Base-by-base conservation (phyloP, 2,888 invertebrate species). In the Napeogenes inachia region DNA sequence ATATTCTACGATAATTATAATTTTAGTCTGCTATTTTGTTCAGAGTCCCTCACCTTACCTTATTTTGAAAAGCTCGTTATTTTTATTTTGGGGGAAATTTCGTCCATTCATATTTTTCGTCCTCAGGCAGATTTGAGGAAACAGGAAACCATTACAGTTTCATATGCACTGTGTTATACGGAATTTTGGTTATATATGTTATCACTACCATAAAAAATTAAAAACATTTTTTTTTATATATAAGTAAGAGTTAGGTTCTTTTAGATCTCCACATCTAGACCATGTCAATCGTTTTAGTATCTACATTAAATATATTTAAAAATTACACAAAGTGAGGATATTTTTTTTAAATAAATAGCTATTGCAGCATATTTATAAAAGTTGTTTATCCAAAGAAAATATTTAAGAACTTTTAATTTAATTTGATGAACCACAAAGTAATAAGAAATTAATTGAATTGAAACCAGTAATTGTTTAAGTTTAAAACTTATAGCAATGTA, bases 61-160 rank as follows among this genome's bases (percentile, higher is more conserved):
- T 64, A 62, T 67, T 68, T 68, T 71, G 64, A 67, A 67, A 62
- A 63, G 54, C 62, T 70, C 74, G 74, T 75, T 79, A 78, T 76
- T 77, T 79, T 78, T 79, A 62, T 68, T 73, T 73, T 66, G 62
- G 56, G 63, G 66, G 61, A 67, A 63, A 67, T 59, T 64, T 66
- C 67, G 66, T 67, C 69, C 78, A 79, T 82, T 82, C 78, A 80
- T 78, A 79, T 84, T 84, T 50, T 87, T 82, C 78, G 80, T 81
- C 78, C 77, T 75, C 78, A 74, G 76, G 81, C 66, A 70, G 75
- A 77, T 74, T 76, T 68, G 74, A 84, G 87, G 85, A 85, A 87
- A 78, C 86, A 78, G 88, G 88, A 88, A 88, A 77, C 87, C 88
- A 87, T 88, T 87, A 87, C 76, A 76, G 79, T 78, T 76, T 77